Conservation (phyloP, 2,888 invertebrate species). For the Calameuta filiformis region DNA sequence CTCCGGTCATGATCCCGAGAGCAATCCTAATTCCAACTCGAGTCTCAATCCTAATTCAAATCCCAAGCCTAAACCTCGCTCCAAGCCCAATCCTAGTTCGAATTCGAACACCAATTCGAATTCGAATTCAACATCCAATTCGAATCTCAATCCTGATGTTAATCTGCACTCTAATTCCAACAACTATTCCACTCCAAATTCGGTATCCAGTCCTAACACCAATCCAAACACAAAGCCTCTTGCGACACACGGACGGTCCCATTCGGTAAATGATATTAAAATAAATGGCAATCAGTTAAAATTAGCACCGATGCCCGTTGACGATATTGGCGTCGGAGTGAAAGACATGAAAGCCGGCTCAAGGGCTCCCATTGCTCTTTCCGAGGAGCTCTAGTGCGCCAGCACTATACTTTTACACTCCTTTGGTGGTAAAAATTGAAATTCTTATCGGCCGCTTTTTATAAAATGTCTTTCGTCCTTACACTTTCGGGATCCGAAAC, state of each 20-base stretch:
- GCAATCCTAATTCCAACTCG: conserved; percentile 28
- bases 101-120: conserved; percentile 28
- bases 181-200: conserved; percentile 27
- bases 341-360: conserved; percentile 62
- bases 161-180: conserved; percentile 40
- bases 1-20: conserved; percentile 20
- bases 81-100: conserved; percentile 48
- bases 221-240: conserved; percentile 67
- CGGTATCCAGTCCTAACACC: conserved; percentile 51
- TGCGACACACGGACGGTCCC: conserved; percentile 74
- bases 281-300: conserved; percentile 80
- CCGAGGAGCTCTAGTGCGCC: conserved; percentile 54
- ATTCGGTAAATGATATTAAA: conserved; percentile 80
- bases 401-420: too few relatives aligned
- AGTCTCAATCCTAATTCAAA: conserved; percentile 37
- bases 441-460: neutral
- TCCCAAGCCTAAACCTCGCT: conserved; percentile 44
- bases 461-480: neutral
- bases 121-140: conserved; percentile 28
- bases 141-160: conserved; percentile 27
- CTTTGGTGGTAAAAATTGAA: too few relatives aligned
- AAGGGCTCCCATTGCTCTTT: conserved; percentile 59
- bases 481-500: too few relatives aligned
- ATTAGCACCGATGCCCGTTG: conserved; percentile 75
- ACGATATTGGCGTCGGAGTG: conserved; percentile 70